Conservation (phyloP, 2,888 invertebrate species). For the Ormyrus thymus region DNA sequence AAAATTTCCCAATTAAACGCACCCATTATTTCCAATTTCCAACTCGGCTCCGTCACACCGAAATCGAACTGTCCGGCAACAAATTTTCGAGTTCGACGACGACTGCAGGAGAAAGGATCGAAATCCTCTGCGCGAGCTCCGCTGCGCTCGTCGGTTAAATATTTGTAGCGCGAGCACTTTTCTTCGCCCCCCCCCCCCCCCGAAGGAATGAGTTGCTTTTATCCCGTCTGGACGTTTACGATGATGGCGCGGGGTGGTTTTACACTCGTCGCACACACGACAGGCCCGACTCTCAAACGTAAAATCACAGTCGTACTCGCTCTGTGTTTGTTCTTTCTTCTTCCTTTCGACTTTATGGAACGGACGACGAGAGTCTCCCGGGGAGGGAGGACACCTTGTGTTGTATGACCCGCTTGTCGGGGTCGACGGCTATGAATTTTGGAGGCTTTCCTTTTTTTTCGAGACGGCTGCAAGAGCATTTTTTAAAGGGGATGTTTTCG, state of each 20-base stretch:
- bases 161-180: conserved; percentile 36
- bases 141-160: conserved; percentile 19
- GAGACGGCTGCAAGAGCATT: no score
- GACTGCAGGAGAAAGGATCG: no score
- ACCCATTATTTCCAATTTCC: not conserved
- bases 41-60: not conserved
- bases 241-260: not conserved
- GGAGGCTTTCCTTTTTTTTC: not conserved
- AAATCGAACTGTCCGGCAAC: not conserved
- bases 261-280: not conserved
- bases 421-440: not conserved
- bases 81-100: no score
- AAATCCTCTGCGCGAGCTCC: not conserved
- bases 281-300: not conserved
- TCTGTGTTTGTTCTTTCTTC: not conserved
- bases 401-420: not conserved
- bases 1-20: no score
- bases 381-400: conserved; percentile 27
- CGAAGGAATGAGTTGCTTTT: not conserved
- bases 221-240: not conserved
- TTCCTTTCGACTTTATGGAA: conserved; percentile 15
- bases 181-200: not conserved
- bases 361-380: conserved; percentile 42
- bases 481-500: no score
- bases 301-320: conserved; percentile 1